Evolutionary conservation across 2,888 invertebrate genomes (phyloP).

Genomic region (Mantis religiosa): DNA sequence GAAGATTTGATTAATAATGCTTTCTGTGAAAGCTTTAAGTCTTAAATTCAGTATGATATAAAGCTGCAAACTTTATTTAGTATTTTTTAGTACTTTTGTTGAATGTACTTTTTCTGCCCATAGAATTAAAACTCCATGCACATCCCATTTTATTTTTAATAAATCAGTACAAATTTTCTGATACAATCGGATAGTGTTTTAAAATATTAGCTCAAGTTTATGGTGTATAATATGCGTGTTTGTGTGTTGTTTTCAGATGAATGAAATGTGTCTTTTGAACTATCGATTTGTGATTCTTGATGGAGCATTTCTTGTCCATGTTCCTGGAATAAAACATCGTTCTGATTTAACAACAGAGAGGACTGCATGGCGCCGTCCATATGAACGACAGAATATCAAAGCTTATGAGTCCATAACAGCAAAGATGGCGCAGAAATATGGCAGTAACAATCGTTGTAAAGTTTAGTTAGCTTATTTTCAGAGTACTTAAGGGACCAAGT

Average conservation of each 20-base stretch:
- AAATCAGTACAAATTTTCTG: too few species aligned
- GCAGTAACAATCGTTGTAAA: conserved; percentile 19
- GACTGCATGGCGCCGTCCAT: conserved; percentile 24
- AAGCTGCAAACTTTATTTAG: too few species aligned
- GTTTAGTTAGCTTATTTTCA: not conserved
- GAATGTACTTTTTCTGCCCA: too few species aligned
- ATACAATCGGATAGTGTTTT: not conserved
- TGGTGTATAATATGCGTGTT: not conserved
- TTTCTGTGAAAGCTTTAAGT: too few species aligned
- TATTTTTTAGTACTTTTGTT: too few species aligned
- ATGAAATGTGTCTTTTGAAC: conserved; percentile 69
- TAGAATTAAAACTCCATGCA: too few species aligned
- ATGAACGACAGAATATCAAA: conserved; percentile 21
- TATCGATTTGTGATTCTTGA: conserved; percentile 69
- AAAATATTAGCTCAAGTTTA: not conserved
- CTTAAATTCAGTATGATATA: too few species aligned
- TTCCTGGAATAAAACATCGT: conserved; percentile 57
- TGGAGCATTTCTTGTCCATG: conserved; percentile 69
- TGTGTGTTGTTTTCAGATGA: conserved; percentile 54
- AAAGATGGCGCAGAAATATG: conserved; percentile 22
- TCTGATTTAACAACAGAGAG: conserved; percentile 33
- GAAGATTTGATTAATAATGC: too few species aligned
- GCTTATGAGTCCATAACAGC: conserved; percentile 20
- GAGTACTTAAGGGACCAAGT: not conserved
- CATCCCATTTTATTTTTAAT: not conserved